Percentiles rank a stretch among this genome's conserved stretches.
Evolutionary conservation across 2,113 vertebrate genomes (phyloP).

Genomic region (Nannobrachium achirus): DNA sequence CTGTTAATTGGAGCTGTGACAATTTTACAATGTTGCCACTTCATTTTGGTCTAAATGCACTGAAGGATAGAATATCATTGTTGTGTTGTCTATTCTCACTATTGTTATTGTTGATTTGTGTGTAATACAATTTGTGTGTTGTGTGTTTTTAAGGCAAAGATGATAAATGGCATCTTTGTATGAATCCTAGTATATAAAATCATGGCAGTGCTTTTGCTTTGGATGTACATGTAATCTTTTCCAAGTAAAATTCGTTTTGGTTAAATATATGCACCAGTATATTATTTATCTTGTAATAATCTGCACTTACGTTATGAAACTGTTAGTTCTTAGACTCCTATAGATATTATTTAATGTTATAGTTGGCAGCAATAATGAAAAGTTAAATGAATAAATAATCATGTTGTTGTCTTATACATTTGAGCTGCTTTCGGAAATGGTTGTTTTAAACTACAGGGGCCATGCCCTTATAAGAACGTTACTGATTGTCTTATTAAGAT

Average conservation of each 20-base stretch:
- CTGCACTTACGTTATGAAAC: neutral
- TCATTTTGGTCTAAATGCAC: neutral
- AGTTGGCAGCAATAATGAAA: slow-evolving; percentile 1
- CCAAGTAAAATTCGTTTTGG: neutral
- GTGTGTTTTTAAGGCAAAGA: neutral
- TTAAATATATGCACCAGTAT: neutral
- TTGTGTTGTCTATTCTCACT: neutral
- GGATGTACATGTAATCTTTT: neutral
- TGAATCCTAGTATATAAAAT: too few species aligned
- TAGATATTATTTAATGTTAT: neutral
- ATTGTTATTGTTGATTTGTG: neutral
- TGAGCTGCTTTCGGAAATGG: slow-evolving; percentile 34
- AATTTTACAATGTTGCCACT: neutral
- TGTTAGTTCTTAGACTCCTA: too few species aligned
- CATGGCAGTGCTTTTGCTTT: neutral
- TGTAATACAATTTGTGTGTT: too few species aligned
- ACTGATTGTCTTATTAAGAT: too few species aligned
- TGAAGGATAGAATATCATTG: too few species aligned
- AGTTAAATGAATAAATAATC: slow-evolving; percentile 44
- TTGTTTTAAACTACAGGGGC: slow-evolving; percentile 33
- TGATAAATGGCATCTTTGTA: neutral
- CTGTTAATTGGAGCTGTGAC: too few species aligned
- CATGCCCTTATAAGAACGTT: neutral
- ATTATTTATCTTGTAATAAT: neutral
- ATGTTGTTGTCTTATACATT: slow-evolving; percentile 2